Base-by-base conservation (phyloP, 2,888 invertebrate genomes). In the Eucera pruinosa region DNA sequence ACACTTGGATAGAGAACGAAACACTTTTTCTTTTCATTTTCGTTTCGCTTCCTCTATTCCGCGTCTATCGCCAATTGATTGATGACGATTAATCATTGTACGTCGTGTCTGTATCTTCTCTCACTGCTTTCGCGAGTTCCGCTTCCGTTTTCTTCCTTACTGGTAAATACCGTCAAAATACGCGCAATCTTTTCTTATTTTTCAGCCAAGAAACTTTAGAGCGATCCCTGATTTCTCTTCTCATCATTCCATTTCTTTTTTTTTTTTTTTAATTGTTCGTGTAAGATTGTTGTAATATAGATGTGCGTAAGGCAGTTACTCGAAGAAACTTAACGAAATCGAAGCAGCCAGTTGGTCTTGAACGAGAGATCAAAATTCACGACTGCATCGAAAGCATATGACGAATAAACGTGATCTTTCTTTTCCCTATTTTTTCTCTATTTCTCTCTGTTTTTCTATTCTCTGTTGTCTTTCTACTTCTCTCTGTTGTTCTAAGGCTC, bases 1-100 rank as follows among this genome's bases (percentile, higher is more conserved):
- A 55, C 65, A 79, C 60, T 47, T 58, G 80, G 84, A 88, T 83
- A 87, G 81, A 84, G 66, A 50, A 13, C 30, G 15, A 23, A 13
- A 7, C 15, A 27, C 39, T 15, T 11, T 13, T 43, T 27, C 11
- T 58, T 39, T 39, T 33, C 47, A 70, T 66, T 86, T 88, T 86
- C 78, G 84, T 88, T 88, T 88, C 81, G 88, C 88, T 89, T 89
- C 66, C 52, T 71, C 73, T 68, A 5, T 60, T 82, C 75, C 80
- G 62, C 62, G 77, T 68, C 65, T 72, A 54, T 67, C 69, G 80
- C 62, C 33, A n/a, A 64, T 36, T 9, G 61, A 55, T 68, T 67
- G 64, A 76, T 62, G 61, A 70, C 69, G n/a, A n/a, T 33, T 33
- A 61, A 55, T 67, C 27, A 55, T 54, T 60, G 61, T 54, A 47